phyloP scores from a whole-genome alignment of 1,140 invertebrate species.

The Mesaphorura yosii region DNA sequence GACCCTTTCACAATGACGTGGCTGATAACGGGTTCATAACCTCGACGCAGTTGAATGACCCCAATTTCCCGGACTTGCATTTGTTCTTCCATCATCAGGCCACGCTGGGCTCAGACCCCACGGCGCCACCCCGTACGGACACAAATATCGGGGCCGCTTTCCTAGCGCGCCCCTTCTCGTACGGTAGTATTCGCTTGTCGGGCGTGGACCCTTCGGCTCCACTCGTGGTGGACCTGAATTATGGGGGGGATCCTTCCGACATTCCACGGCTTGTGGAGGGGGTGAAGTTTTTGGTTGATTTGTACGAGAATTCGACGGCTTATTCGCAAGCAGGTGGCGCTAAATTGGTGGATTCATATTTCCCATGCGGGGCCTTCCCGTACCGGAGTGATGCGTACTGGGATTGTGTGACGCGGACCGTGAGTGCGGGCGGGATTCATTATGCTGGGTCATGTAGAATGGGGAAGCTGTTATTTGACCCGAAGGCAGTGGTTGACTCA shows the following conservation, averaged over 20 bases:
- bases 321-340: not conserved
- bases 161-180: not conserved
- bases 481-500: slow-evolving; percentile 46
- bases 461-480: slow-evolving; percentile 54
- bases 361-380: slow-evolving; percentile 46
- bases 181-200: too few species aligned
- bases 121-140: not conserved
- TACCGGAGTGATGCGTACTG: slow-evolving; percentile 59
- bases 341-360: slow-evolving; percentile 36
- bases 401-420: slow-evolving; percentile 52
- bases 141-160: not conserved
- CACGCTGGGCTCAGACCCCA: too few species aligned
- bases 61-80: slow-evolving; percentile 15
- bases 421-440: slow-evolving; percentile 63
- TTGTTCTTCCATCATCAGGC: too few species aligned
- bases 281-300: not conserved
- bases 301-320: not conserved
- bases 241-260: slow-evolving; percentile 42
- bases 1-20: slow-evolving; percentile 12
- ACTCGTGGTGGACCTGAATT: slow-evolving; percentile 69
- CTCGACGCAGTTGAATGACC: slow-evolving; percentile 13
- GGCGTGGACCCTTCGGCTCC: slow-evolving; percentile 50
- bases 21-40: slow-evolving; percentile 20
- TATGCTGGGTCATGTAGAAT: slow-evolving; percentile 73
- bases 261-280: slow-evolving; percentile 1